Percentiles rank a stretch among this genome's conserved stretches.
phyloP scores from a whole-genome alignment of 2,113 vertebrate genomes.

The Trichechus manatus region DNA sequence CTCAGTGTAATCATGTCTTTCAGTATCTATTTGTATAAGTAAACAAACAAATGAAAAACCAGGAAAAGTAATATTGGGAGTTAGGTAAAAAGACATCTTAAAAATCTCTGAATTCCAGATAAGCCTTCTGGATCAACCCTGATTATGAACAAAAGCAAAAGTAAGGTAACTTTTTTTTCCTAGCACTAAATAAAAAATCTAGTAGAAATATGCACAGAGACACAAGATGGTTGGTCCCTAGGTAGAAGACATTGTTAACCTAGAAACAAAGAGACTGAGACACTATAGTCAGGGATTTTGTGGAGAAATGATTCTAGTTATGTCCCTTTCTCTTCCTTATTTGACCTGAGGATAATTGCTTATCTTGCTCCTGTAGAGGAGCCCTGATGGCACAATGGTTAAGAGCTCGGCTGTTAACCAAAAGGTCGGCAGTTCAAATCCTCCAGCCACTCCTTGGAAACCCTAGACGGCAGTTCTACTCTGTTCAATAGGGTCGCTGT shows the following conservation, averaged over 20 bases:
- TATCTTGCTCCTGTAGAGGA: background rate
- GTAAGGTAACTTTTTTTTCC: background rate
- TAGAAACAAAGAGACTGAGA: background rate
- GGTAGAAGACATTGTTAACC: background rate
- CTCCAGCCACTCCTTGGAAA: no score
- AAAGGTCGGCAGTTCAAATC: no score
- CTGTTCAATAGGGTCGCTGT: no score
- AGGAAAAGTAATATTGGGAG: background rate
- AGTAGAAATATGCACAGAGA: background rate
- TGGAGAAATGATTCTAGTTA: background rate
- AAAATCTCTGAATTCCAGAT: background rate
- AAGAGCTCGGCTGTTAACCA: background rate
- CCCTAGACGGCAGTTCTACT: no score
- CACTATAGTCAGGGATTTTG: background rate
- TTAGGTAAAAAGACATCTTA: background rate
- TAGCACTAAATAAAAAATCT: background rate
- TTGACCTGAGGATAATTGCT: background rate
- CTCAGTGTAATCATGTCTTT: slow-evolving; percentile 16
- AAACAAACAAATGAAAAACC: background rate
- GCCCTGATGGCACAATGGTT: background rate
- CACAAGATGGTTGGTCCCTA: background rate
- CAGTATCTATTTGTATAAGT: background rate
- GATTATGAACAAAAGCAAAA: background rate
- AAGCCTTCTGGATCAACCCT: background rate
- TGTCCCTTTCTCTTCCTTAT: background rate